phyloP scores from a whole-genome alignment of 2,888 invertebrate species.

The Cataglyphis altisquamis region DNA sequence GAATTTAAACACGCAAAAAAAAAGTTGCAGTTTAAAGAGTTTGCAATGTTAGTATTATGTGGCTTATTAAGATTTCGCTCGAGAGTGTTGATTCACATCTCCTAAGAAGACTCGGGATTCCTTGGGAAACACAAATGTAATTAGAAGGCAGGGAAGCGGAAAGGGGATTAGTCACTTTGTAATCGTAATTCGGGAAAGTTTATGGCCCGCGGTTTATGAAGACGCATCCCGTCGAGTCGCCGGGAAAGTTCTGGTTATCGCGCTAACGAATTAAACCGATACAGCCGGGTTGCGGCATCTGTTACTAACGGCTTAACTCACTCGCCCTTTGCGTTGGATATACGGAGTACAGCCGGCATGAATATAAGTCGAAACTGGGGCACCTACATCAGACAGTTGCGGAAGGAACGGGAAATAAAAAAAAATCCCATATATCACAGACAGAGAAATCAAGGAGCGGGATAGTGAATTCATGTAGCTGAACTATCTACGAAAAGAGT shows the following conservation, averaged over 20 bases:
- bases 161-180: slow-evolving; percentile 58
- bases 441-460: slow-evolving; percentile 45
- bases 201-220: slow-evolving; percentile 58
- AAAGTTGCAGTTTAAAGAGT: not conserved
- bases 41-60: slow-evolving; percentile 19
- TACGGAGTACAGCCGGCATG: slow-evolving; percentile 61
- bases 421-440: slow-evolving; percentile 48
- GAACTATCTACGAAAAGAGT: slow-evolving; percentile 44
- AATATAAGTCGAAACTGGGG: slow-evolving; percentile 69
- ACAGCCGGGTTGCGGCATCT: slow-evolving; percentile 69
- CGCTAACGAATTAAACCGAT: slow-evolving; percentile 73
- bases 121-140: slow-evolving; percentile 49
- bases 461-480: slow-evolving; percentile 47
- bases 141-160: slow-evolving; percentile 37
- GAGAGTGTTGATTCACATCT: slow-evolving; percentile 48
- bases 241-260: slow-evolving; percentile 71
- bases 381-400: slow-evolving; percentile 58
- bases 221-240: slow-evolving; percentile 61
- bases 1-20: slow-evolving; percentile 8
- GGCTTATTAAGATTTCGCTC: slow-evolving; percentile 37
- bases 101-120: slow-evolving; percentile 29
- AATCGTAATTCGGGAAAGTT: slow-evolving; percentile 58
- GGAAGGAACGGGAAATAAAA: slow-evolving; percentile 54
- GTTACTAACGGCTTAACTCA: slow-evolving; percentile 73
- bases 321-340: slow-evolving; percentile 58